Base-by-base conservation (phyloP, 1,140 invertebrate genomes). In the Pseudomyrmex gracilis region DNA sequence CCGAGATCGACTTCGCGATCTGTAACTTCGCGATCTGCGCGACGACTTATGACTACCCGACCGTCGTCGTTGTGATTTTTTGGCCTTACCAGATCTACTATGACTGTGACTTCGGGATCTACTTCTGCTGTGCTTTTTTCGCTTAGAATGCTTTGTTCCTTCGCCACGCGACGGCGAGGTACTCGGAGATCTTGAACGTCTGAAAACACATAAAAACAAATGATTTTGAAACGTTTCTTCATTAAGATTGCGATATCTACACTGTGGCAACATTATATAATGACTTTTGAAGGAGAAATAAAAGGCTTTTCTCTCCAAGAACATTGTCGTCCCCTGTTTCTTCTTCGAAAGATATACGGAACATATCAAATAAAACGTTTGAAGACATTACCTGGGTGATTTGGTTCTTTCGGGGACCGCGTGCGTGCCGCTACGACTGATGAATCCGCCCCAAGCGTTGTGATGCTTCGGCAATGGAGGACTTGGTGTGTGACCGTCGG, bases 401-500 rank as follows among this genome's bases (percentile, higher is more conserved):
- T 94, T 94, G 5, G 91, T 90, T 83, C 92, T 92, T 74, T 94
- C 93, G 0, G 93, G 92, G 45, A 92, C 76, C 0, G 93, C 91
- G 47, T 94, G 93, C 0, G 93, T 92, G 1, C 92, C 93, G 20
- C 93, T 94, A 47, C 93, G 90, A 86, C 94, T 95, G 78, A 96
- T 96, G 83, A 96, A 96, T 68, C 96, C 96, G 51, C 95, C 95
- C 96, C 95, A 96, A 53, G 96, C 96, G 88, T 96, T 96, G 85
- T 96, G 95, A 53, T 94, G 89, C 93, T 94, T 94, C 74, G 90
- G 94, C 91, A 91, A 88, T 74, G 88, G 94, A 91, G 92, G 94
- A 94, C 95, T 94, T 24, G 96, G 95, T 0, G 96, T 96, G 64
- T 95, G 95, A 53, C 94, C 94, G 58, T 95, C 95, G 1, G 93